Evolutionary conservation across 23 tunicate genomes (phyloP), one percentile per base, ranked within the genome.

Genomic region (Aplidium turbinatum): DNA sequence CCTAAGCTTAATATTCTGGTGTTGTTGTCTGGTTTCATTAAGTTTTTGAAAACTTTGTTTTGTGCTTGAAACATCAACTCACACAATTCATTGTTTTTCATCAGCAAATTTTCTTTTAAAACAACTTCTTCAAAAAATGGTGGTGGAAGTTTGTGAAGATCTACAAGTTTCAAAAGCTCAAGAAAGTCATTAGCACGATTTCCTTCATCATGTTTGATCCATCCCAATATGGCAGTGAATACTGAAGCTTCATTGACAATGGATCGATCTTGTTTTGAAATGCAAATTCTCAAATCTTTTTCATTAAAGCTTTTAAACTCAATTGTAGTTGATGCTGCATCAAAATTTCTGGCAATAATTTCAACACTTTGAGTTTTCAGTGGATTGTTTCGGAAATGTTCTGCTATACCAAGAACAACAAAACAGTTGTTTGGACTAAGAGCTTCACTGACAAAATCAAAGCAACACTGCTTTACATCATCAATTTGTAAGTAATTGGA

Each of bases 191-290:
- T 4, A 9, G 3, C 11, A 3, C 67, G 67, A 3, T 19, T 22
- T 4, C 31, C 36, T 60, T 24, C 67, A 6, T 25, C 67, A 60
- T 60, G 67, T 22, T 60, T 60, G 3, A 22, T 60, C 67, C 67
- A 60, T 4, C 38, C 5, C 7, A 60, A 4, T 16, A 60, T 60
- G 35, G 67, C 67, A 28, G 29, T 18, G 31, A 11, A 60, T n/a
- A 60, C 29, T 7, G n/a, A 24, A 4, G n/a, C 5, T 26, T 60
- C 35, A 19, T 60, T n/a, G 3, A 29, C 34, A 4, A 28, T 19
- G 6, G 4, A 9, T 24, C 21, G 7, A 30, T 22, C 31, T 11
- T 4, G 34, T 28, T 19, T 29, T 5, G 35, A 60, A 60, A 60
- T 24, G 67, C 67, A 24, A 4, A 38, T 4, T 4, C 6, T 38